A percentile compares a stretch with the other conserved stretches of the same genome.
Evolutionary conservation across 64 coral and sea anemone genomes (phyloP).

Genomic region (Montipora capricornis): DNA sequence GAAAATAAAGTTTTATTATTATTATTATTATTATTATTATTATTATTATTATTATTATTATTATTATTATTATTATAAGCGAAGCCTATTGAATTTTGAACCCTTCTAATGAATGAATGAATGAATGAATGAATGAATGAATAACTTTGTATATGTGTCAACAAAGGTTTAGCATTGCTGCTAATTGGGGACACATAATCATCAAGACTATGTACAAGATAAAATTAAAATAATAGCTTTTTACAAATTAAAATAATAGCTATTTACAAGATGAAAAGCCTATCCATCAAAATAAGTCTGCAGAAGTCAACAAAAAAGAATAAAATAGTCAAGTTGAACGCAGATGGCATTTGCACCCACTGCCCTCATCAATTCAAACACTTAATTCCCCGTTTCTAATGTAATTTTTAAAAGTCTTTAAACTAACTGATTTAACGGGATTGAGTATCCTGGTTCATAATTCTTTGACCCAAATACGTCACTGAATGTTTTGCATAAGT

Average conservation of each 20-base stretch:
- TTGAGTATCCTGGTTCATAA: background rate
- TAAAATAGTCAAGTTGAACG: background rate
- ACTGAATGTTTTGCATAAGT: constrained; percentile 26
- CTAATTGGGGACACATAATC: background rate
- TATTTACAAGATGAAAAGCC: background rate
- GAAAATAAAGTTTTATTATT: too few species aligned
- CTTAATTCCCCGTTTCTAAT: background rate
- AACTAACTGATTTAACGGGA: too few species aligned
- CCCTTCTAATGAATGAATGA: too few species aligned
- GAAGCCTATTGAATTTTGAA: too few species aligned
- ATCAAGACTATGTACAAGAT: background rate
- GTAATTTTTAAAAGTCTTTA: too few species aligned
- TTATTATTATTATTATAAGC: too few species aligned
- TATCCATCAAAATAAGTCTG: background rate
- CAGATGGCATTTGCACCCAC: background rate
- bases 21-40: too few species aligned
- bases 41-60: too few species aligned
- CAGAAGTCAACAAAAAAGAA: background rate
- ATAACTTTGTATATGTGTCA: background rate
- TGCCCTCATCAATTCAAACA: background rate
- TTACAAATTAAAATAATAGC: too few species aligned
- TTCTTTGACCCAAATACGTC: constrained; percentile 30
- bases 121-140: background rate
- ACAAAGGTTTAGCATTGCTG: background rate
- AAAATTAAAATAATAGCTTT: too few species aligned